phyloP scores from a whole-genome alignment of 1,140 invertebrate genomes.

The Cotesia chilonis region DNA sequence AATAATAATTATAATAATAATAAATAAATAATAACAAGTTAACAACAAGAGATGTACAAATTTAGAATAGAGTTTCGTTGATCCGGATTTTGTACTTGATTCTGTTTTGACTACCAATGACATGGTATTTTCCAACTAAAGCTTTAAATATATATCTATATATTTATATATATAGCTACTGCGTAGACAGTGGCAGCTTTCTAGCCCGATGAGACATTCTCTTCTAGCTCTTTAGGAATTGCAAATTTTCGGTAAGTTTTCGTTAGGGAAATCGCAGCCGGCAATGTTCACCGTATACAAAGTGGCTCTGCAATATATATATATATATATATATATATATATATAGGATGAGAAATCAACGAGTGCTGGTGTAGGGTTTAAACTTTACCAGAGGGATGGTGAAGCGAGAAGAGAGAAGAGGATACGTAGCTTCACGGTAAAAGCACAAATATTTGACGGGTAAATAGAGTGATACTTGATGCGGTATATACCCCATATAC shows the following conservation, averaged over 20 bases:
- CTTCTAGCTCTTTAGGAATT: slow-evolving; percentile 60
- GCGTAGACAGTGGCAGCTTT: slow-evolving; percentile 1
- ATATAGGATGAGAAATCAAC: slow-evolving; percentile 40
- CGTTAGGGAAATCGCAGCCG: slow-evolving; percentile 62
- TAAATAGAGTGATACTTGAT: slow-evolving; percentile 67
- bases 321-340: slow-evolving; percentile 53
- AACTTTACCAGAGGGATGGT: slow-evolving; percentile 36
- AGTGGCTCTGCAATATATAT: slow-evolving; percentile 53
- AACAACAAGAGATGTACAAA: slow-evolving; percentile 8
- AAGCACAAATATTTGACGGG: slow-evolving; percentile 67
- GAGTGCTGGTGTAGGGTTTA: no score
- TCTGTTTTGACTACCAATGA: slow-evolving; percentile 21
- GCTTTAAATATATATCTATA: neutral
- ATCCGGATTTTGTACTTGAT: slow-evolving; percentile 17
- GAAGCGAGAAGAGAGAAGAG: slow-evolving; percentile 42
- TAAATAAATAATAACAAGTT: neutral
- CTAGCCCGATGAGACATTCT: slow-evolving; percentile 4
- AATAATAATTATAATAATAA: no score
- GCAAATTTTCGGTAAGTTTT: slow-evolving; percentile 66
- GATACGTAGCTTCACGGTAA: slow-evolving; percentile 62
- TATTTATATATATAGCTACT: no score
- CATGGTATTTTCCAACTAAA: neutral
- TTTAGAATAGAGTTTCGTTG: slow-evolving; percentile 2
- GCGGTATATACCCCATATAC: slow-evolving; percentile 46
- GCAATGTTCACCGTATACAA: slow-evolving; percentile 62